phyloP scores from a whole-genome alignment of 2,113 vertebrate genomes.

The Poeciliopsis prolifica region DNA sequence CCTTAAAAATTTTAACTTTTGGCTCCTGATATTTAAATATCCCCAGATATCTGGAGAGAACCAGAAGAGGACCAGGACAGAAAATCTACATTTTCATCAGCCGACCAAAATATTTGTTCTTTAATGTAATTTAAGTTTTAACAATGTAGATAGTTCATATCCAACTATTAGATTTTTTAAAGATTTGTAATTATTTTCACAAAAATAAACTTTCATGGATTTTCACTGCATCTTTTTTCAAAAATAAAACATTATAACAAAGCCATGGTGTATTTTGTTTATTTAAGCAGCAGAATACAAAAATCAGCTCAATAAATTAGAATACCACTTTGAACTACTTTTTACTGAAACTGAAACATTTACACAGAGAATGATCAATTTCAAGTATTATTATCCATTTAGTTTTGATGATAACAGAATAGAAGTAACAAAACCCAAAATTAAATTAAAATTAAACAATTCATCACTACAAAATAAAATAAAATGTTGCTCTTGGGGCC shows the following conservation, averaged over 20 bases:
- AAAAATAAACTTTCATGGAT: constrained; percentile 17
- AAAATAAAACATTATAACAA: constrained; percentile 42
- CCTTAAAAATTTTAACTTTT: constrained; percentile 33
- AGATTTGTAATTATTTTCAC: too few relatives aligned
- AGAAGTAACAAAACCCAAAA: neutral
- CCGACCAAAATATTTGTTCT: neutral
- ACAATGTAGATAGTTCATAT: constrained; percentile 10
- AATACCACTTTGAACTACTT: neutral
- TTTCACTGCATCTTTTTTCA: constrained; percentile 18
- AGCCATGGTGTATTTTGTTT: constrained; percentile 31
- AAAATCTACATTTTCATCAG: constrained; percentile 2
- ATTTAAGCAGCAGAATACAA: constrained; percentile 35
- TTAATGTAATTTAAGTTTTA: neutral
- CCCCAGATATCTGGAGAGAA: constrained; percentile 6
- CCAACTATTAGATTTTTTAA: neutral
- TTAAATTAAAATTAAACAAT: too few relatives aligned
- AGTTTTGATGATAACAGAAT: neutral
- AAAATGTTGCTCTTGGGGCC: too few relatives aligned
- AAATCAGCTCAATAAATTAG: neutral
- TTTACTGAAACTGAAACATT: too few relatives aligned
- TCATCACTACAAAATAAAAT: too few relatives aligned
- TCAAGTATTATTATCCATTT: neutral
- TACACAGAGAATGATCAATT: neutral
- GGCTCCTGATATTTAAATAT: neutral
- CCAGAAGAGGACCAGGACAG: neutral